Conservation (phyloP, 53 echinoderm and acorn worm species). For the Echinometra lucunter region DNA sequence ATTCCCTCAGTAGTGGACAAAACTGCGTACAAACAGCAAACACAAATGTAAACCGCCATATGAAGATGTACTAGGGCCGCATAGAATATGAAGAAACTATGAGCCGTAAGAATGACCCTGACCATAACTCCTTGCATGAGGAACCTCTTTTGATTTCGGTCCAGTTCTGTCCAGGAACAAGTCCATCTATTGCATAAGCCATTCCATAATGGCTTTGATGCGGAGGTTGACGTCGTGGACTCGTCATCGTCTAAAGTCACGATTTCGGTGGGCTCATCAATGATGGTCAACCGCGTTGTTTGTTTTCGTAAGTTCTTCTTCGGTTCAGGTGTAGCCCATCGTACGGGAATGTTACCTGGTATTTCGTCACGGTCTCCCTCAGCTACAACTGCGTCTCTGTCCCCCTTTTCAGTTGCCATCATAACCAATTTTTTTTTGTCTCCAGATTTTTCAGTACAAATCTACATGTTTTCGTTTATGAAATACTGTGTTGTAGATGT, state of each 20-base stretch:
- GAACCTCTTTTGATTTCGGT: conserved; percentile 21
- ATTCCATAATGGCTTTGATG: background rate
- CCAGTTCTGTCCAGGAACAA: background rate
- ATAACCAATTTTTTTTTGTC: background rate
- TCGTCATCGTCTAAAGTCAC: background rate
- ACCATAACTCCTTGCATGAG: conserved; percentile 32
- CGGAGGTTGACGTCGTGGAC: background rate
- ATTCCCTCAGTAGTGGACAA: conserved; percentile 17
- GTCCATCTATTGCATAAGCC: background rate
- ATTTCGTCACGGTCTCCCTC: background rate
- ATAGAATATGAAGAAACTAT: conserved; percentile 38
- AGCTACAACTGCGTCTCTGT: background rate
- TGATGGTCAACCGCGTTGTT: conserved; percentile 36
- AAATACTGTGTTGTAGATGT: no score
- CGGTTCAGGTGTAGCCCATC: conserved; percentile 2
- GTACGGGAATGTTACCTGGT: background rate
- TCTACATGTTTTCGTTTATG: background rate
- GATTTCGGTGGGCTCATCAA: background rate
- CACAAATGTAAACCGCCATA: background rate
- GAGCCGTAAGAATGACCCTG: background rate
- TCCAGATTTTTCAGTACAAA: background rate
- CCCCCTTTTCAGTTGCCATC: background rate
- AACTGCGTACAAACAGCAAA: conserved; percentile 3
- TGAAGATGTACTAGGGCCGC: background rate
- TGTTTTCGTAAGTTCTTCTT: conserved; percentile 16